Conservation (phyloP, 2,888 invertebrate species). For the Dastarcus helophoroides region DNA sequence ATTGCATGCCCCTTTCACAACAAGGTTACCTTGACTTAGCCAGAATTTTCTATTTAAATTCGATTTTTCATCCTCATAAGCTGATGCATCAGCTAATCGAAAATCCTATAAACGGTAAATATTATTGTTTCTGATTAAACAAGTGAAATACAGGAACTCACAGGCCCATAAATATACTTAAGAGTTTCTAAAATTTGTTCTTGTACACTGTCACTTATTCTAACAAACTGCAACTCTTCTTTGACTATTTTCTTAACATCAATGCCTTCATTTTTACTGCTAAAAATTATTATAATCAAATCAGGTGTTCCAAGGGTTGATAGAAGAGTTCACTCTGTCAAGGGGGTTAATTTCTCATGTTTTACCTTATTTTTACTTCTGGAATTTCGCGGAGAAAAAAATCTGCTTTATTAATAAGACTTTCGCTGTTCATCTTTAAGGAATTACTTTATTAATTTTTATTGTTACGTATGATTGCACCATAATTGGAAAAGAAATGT, state of each 20-base stretch:
- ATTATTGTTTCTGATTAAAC: slow-evolving; percentile 3
- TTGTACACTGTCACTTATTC: slow-evolving; percentile 56
- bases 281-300: slow-evolving; percentile 11
- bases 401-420: slow-evolving; percentile 48
- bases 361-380: slow-evolving; percentile 49
- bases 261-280: slow-evolving; percentile 11
- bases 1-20: slow-evolving; percentile 61
- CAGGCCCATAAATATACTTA: slow-evolving; percentile 62
- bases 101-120: slow-evolving; percentile 36
- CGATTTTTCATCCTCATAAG: slow-evolving; percentile 52
- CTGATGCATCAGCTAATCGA: slow-evolving; percentile 35
- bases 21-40: slow-evolving; percentile 64
- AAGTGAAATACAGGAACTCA: slow-evolving; percentile 34
- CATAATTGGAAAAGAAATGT: too few relatives aligned
- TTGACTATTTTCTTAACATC: slow-evolving; percentile 39
- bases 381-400: slow-evolving; percentile 51
- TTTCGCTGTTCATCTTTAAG: slow-evolving; percentile 53
- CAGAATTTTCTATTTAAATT: slow-evolving; percentile 61
- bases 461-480: too few relatives aligned
- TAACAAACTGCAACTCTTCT: slow-evolving; percentile 64
- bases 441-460: too few relatives aligned
- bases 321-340: too few relatives aligned
- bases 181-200: slow-evolving; percentile 63
- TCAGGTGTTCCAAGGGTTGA: background rate
- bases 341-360: slow-evolving; percentile 8